These are phyloP conservation scores for Otolemur crassicaudatus DNA, from an alignment of 2,797 vertebrate species.

Conservation along the genomic window DNA sequence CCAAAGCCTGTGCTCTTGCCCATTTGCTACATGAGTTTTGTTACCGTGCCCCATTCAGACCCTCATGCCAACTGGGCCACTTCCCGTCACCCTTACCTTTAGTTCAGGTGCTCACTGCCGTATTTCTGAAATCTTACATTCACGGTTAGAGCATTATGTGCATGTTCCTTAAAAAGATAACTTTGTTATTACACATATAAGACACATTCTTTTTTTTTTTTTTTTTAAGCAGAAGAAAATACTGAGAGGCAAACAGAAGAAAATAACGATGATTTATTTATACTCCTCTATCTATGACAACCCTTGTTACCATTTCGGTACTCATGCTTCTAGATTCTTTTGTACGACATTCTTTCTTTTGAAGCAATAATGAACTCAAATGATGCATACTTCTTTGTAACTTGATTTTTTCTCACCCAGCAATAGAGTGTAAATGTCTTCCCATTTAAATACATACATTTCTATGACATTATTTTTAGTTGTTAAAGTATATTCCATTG, in stretches of 20 bases:
- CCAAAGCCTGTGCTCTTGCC: background rate
- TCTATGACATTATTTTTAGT: slow-evolving; percentile 19
- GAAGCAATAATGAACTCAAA: background rate
- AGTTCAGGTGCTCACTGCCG: background rate
- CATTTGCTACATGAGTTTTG: fast-evolving
- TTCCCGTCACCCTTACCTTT: background rate
- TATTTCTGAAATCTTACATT: background rate
- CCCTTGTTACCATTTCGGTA: background rate
- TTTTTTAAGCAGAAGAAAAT: background rate
- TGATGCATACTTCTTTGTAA: background rate
- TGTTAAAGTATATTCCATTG: background rate
- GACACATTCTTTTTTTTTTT: background rate
- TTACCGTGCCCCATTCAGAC: background rate
- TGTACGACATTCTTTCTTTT: background rate
- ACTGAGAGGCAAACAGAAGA: background rate
- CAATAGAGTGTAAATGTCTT: background rate
- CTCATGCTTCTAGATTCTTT: background rate
- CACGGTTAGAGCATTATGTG: background rate
- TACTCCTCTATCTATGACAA: background rate
- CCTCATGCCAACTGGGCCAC: background rate
- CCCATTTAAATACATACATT: slow-evolving; percentile 13
- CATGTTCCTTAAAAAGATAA: background rate
- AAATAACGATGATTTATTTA: background rate
- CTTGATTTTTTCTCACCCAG: slow-evolving; percentile 43
- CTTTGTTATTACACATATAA: background rate